These are phyloP conservation scores for Pinna nobilis DNA, from an alignment of 1,140 invertebrate species.

Conservation along the genomic window DNA sequence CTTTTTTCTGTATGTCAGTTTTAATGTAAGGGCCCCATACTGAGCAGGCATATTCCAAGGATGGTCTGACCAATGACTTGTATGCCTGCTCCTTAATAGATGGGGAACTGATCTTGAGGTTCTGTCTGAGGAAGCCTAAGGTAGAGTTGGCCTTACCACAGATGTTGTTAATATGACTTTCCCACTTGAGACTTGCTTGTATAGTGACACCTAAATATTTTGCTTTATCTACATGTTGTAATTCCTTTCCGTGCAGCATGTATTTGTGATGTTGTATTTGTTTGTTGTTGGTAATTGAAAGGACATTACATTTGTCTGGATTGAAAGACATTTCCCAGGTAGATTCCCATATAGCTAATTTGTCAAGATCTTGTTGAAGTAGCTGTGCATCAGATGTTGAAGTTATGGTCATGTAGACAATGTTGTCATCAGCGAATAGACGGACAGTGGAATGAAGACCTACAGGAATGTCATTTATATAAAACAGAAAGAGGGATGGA, in stretches of 20 bases:
- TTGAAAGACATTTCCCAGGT: conserved; percentile 32
- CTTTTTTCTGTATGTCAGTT: conserved; percentile 33
- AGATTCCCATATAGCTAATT: conserved; percentile 2
- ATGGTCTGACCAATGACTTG: conserved; percentile 28
- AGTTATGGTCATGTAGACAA: conserved; percentile 5
- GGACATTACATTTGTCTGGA: conserved; percentile 23
- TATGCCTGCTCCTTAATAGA: conserved; percentile 37
- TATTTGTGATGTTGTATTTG: not conserved
- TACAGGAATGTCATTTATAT: conserved; percentile 35
- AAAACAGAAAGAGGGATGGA: conserved; percentile 36
- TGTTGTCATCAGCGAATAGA: conserved; percentile 33
- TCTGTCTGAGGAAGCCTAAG: conserved; percentile 22
- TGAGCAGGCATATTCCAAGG: conserved; percentile 32
- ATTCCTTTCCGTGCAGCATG: not conserved
- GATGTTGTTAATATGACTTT: conserved; percentile 25
- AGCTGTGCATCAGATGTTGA: not conserved
- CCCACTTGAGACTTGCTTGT: conserved; percentile 14
- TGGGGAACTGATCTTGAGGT: conserved; percentile 7
- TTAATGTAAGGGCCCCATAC: conserved; percentile 29
- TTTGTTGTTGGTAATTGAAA: conserved; percentile 14
- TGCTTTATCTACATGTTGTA: conserved; percentile 12
- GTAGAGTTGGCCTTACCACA: conserved; percentile 16
- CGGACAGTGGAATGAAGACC: conserved; percentile 4
- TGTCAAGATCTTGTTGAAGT: conserved; percentile 9
- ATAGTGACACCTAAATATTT: conserved; percentile 37